Evolutionary conservation across 2,113 vertebrate genomes (phyloP).

Genomic region (Ophthalmotilapia sp.): DNA sequence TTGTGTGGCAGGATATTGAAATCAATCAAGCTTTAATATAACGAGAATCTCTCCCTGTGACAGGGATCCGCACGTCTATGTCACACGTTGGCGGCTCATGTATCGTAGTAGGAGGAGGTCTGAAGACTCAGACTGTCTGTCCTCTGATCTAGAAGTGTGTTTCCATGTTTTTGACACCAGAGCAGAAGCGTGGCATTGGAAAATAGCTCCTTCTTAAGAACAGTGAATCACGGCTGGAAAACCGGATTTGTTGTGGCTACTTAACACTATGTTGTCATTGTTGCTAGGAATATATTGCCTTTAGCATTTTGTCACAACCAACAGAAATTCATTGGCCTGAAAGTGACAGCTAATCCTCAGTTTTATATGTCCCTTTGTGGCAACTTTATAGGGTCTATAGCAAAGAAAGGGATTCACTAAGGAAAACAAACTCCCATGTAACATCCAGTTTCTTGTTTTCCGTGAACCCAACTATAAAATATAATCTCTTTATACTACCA

Average conservation of each 20-base stretch:
- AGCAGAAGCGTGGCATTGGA: background rate
- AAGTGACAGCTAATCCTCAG: slow-evolving; percentile 5
- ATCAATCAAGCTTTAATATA: slow-evolving; percentile 59
- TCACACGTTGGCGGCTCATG: slow-evolving; percentile 10
- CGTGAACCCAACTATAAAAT: background rate
- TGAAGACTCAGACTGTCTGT: slow-evolving; percentile 2
- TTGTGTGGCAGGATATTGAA: slow-evolving; percentile 58
- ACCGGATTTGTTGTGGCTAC: slow-evolving; percentile 37
- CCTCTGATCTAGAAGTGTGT: slow-evolving; percentile 16
- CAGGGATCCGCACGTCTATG: background rate
- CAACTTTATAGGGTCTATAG: background rate
- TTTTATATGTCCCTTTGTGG: slow-evolving; percentile 7
- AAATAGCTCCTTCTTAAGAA: slow-evolving; percentile 2
- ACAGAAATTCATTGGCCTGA: background rate
- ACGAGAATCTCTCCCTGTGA: slow-evolving; percentile 8
- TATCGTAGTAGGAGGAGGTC: background rate
- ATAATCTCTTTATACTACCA: background rate
- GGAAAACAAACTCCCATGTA: background rate
- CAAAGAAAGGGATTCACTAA: background rate
- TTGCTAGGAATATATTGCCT: slow-evolving; percentile 7
- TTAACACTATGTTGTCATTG: slow-evolving; percentile 9
- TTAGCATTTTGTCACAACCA: background rate
- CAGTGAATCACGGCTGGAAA: slow-evolving; percentile 8
- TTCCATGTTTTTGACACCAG: slow-evolving; percentile 18
- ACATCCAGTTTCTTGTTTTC: background rate